Evolutionary conservation across 2,888 invertebrate genomes (phyloP).

Genomic region (Ephialtes manifestator): DNA sequence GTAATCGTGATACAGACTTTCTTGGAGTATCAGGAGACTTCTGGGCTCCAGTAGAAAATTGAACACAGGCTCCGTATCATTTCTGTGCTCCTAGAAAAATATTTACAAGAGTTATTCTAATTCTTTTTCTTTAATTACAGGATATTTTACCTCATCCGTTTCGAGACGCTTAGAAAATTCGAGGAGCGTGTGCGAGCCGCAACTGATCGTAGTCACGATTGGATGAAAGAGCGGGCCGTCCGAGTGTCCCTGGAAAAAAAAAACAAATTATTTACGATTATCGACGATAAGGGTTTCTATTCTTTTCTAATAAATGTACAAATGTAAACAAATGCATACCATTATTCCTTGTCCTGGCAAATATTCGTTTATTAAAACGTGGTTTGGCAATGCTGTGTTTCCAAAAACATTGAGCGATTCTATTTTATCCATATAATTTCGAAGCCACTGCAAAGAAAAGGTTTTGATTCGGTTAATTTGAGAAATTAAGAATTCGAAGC

Average conservation of each 20-base stretch:
- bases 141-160: conserved; percentile 81
- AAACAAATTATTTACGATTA: conserved; percentile 38
- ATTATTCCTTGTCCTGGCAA: conserved; percentile 97
- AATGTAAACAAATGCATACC: conserved; percentile 87
- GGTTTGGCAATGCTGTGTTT: conserved; percentile 92
- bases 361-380: conserved; percentile 98
- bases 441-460: conserved; percentile 90
- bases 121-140: conserved; percentile 56
- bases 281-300: conserved; percentile 19
- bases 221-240: conserved; percentile 98
- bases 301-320: conserved; percentile 40
- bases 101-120: conserved; percentile 77
- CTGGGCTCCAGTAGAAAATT: conserved; percentile 94
- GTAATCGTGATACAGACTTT: conserved; percentile 93
- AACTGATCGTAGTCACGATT: conserved; percentile 96
- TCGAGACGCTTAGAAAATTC: conserved; percentile 90
- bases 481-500: not conserved
- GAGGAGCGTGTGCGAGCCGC: conserved; percentile 96
- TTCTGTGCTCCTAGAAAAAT: conserved; percentile 62
- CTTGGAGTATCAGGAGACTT: conserved; percentile 94
- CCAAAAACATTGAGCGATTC: conserved; percentile 90
- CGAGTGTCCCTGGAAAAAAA: conserved; percentile 91
- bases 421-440: conserved; percentile 90
- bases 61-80: conserved; percentile 85
- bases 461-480: not conserved